Percentiles rank a stretch among this genome's conserved stretches.
Conservation (phyloP, 2,797 vertebrate genomes). For the Craterocephalus amniculus region DNA sequence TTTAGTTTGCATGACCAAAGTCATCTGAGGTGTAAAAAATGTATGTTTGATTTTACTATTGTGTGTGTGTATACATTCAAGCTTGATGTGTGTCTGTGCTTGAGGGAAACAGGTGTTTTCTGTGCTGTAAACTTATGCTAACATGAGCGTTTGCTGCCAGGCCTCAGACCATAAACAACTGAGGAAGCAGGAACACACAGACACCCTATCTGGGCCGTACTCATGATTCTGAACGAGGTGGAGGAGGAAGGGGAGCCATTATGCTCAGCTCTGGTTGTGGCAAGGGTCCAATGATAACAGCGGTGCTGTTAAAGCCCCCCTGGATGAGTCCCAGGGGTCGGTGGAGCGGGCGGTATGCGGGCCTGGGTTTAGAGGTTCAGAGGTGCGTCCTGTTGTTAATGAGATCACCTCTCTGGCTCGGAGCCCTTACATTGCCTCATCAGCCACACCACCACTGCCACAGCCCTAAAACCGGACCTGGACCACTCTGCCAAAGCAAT, state of each 20-base stretch:
- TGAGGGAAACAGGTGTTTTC: constrained; percentile 55
- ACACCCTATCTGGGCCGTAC: constrained; percentile 55
- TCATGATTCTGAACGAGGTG: constrained; percentile 49
- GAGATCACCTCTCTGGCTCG: constrained; percentile 71
- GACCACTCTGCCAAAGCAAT: constrained; percentile 25
- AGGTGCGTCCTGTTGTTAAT: constrained; percentile 77
- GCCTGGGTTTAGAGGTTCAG: constrained; percentile 75
- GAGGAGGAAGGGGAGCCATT: constrained; percentile 20
- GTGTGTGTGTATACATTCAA: constrained; percentile 18
- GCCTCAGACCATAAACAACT: constrained; percentile 69
- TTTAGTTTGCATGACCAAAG: constrained; percentile 8
- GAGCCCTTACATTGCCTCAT: constrained; percentile 51
- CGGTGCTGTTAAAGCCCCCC: constrained; percentile 64
- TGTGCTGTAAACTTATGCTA: constrained; percentile 13
- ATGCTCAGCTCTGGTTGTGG: constrained; percentile 56
- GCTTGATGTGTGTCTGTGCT: constrained; percentile 28
- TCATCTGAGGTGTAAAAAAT: constrained; percentile 5
- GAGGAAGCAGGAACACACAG: constrained; percentile 66
- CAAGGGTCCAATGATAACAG: constrained; percentile 72
- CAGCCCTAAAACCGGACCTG: constrained; percentile 29
- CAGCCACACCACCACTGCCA: constrained; percentile 39
- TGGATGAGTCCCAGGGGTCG: constrained; percentile 65
- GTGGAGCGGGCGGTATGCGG: constrained; percentile 62
- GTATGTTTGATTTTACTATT: constrained; percentile 15
- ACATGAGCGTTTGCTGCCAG: constrained; percentile 40